Evolutionary conservation across 2,888 invertebrate species (phyloP).

Genomic region (Heliconius cydno): DNA sequence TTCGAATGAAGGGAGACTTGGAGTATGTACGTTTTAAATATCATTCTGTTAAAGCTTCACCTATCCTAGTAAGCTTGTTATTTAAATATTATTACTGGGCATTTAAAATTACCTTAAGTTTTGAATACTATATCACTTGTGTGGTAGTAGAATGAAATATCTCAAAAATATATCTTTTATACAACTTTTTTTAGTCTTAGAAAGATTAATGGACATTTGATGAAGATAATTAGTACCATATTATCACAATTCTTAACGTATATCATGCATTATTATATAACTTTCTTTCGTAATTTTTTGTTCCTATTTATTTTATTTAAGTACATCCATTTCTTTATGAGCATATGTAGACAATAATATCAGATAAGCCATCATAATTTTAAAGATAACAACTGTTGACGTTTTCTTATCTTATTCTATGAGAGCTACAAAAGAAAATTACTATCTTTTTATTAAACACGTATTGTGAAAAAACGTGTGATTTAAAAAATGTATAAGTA

Average conservation of each 20-base stretch:
- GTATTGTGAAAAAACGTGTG: neutral
- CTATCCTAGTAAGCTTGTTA: neutral
- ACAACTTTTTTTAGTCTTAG: neutral
- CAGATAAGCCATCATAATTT: conserved; percentile 37
- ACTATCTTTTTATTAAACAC: neutral
- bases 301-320: neutral
- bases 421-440: conserved; percentile 7
- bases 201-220: too few species aligned
- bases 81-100: neutral
- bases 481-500: neutral
- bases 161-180: neutral
- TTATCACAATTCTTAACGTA: neutral
- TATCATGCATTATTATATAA: too few species aligned
- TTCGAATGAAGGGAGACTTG: neutral
- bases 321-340: neutral
- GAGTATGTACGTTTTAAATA: neutral
- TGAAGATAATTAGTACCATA: too few species aligned
- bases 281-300: neutral
- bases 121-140: neutral
- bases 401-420: conserved; percentile 36
- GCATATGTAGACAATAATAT: conserved; percentile 11
- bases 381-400: conserved; percentile 37
- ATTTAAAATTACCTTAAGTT: neutral
- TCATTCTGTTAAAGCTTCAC: too few species aligned
- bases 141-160: neutral